Evolutionary conservation across 2,888 invertebrate genomes (phyloP).

Genomic region (Acleris literana): DNA sequence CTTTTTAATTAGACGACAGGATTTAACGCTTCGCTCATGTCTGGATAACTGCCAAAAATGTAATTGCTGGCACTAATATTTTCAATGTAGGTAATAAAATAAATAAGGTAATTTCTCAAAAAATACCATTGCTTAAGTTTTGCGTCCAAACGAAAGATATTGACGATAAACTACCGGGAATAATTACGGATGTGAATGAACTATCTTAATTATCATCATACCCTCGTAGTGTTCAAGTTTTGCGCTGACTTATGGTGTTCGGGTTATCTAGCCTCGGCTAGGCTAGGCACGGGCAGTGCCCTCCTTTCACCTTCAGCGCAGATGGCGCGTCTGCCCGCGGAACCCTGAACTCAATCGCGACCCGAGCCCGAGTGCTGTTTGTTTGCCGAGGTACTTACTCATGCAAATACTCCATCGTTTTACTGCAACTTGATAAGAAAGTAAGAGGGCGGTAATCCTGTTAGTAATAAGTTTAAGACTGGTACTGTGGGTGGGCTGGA

Average conservation of each 20-base stretch:
- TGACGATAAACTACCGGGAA: too few species aligned
- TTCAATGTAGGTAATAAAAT: too few species aligned
- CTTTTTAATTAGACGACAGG: conserved; percentile 4
- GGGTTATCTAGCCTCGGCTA: conserved; percentile 35
- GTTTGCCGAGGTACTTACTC: conserved; percentile 16
- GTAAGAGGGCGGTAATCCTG: too few species aligned
- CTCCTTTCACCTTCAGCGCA: conserved; percentile 61
- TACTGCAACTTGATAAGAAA: neutral
- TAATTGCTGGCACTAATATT: too few species aligned
- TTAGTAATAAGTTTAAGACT: too few species aligned
- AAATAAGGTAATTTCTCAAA: too few species aligned
- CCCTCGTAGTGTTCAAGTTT: neutral
- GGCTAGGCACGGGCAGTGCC: conserved; percentile 60
- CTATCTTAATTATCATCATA: neutral
- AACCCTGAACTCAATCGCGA: conserved; percentile 52
- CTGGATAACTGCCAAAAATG: conserved; percentile 1
- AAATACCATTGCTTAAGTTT: neutral
- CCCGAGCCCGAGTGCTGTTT: conserved; percentile 20
- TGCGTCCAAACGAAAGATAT: neutral
- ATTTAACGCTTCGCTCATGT: neutral
- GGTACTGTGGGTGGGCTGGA: too few species aligned
- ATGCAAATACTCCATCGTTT: conserved; percentile 15
- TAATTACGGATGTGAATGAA: too few species aligned
- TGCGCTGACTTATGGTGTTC: conserved; percentile 14
- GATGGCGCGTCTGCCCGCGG: conserved; percentile 43